Evolutionary conservation across 2,888 invertebrate species (phyloP), one percentile per base, ranked within the genome.

Genomic region (Amaurobius ferox): DNA sequence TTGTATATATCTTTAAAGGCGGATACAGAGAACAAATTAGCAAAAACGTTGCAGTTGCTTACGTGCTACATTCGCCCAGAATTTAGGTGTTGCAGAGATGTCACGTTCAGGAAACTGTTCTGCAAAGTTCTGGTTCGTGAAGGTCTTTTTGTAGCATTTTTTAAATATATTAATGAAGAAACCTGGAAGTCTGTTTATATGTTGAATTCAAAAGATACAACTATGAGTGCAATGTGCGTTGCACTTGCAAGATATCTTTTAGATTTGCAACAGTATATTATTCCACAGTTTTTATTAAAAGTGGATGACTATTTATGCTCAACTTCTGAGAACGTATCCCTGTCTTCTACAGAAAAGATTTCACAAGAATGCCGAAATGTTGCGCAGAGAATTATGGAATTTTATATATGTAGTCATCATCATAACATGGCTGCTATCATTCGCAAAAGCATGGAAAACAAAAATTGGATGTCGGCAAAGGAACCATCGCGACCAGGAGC

Each of bases 381-480:
- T n/a, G 77, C 77, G 23, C 23, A 29, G 26, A 66, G 72, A 19
- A 19, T 66, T 30, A 26, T 85, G 7, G 40, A 67, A 0, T 0
- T 0, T 5, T 85, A 77, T 32, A 35, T 77, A 16, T 3, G 55
- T 1, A 3, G 39, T 5, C 61, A 71, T 23, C 32, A 39, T 9
- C 16, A 62, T 0, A 66, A 26, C 0, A 85, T 78, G 64, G 66
- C 66, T 1, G 0, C 0, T 3, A 77, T 85, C 77, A 26, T 85
- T 7, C 30, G n/a, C 23, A 77, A 66, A 2, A 71, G 83, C 26
- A 35, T 77, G 39, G 77, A 64, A 9, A 85, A 61, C 26, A 77
- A 78, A 29, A 48, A 72, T 23, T 85, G 83, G 83, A 13, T 48
- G n/a, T 11, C 16, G n/a, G 19, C 66, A 19, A 85, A 77, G 66